Evolutionary conservation across 2,113 vertebrate genomes (phyloP).

Genomic region (Cephalopterus ornatus): DNA sequence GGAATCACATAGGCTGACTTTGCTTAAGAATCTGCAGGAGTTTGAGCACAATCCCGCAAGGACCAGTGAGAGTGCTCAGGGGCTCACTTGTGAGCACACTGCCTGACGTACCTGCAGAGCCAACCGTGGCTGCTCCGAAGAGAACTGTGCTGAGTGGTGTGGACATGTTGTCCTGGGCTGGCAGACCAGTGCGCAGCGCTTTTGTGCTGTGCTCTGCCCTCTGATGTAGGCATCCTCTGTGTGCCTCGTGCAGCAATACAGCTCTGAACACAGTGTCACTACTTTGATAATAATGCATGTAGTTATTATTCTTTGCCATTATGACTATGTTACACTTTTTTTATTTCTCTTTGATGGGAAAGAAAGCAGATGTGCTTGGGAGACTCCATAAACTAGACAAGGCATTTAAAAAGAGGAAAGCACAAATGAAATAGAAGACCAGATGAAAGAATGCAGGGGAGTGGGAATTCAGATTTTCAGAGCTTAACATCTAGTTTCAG

Average conservation of each 20-base stretch:
- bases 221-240: not conserved
- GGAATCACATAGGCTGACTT: not conserved
- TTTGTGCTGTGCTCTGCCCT: not conserved
- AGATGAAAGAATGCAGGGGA: not conserved
- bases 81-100: not conserved
- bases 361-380: not conserved
- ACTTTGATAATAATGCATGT: not conserved
- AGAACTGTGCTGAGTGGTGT: fast-evolving
- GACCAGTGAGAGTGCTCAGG: not conserved
- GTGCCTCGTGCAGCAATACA: fast-evolving
- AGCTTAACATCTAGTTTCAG: not conserved
- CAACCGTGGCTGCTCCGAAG: fast-evolving
- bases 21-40: not conserved
- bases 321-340: not conserved
- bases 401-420: not conserved
- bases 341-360: not conserved
- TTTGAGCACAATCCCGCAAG: not conserved
- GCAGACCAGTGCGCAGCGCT: not conserved
- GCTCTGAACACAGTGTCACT: not conserved
- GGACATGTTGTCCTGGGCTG: fast-evolving
- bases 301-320: not conserved
- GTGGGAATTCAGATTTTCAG: not conserved
- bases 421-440: not conserved
- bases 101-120: not conserved
- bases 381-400: not conserved